These are phyloP conservation scores for Erebia ligea DNA, from an alignment of 2,888 invertebrate genomes.

Conservation along the genomic window DNA sequence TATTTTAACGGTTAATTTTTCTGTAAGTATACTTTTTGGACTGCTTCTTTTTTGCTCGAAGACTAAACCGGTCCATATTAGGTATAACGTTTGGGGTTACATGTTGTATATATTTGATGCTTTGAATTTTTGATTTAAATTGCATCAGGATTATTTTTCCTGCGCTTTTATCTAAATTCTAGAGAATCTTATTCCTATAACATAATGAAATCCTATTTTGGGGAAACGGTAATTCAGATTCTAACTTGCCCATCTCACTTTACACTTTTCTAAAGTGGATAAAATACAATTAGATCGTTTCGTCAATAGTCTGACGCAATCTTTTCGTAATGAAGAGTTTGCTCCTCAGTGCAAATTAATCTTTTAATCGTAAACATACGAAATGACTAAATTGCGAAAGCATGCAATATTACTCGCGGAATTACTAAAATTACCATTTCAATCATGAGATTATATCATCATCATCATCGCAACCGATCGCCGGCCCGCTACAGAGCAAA, in stretches of 20 bases:
- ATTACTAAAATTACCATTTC: background rate
- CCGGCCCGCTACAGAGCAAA: too few relatives aligned
- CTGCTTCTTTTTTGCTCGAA: background rate
- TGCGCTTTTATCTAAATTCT: too few relatives aligned
- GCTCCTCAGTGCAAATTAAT: background rate
- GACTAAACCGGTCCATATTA: too few relatives aligned
- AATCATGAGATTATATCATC: too few relatives aligned
- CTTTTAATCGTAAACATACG: background rate
- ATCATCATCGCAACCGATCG: too few relatives aligned
- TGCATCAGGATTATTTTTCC: too few relatives aligned
- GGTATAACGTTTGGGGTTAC: too few relatives aligned
- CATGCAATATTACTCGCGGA: background rate
- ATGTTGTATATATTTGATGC: too few relatives aligned
- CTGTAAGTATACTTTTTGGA: background rate
- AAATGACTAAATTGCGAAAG: background rate
- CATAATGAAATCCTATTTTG: background rate
- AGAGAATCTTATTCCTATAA: background rate
- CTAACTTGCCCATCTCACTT: background rate
- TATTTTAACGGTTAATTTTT: background rate
- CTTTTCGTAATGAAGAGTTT: background rate
- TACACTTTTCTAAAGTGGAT: background rate
- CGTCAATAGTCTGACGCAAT: constrained; percentile 1
- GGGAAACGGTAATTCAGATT: background rate
- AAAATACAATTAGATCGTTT: background rate
- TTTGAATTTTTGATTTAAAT: too few relatives aligned